Conservation (phyloP, 2,888 invertebrate genomes). For the Heliconius cydno region DNA sequence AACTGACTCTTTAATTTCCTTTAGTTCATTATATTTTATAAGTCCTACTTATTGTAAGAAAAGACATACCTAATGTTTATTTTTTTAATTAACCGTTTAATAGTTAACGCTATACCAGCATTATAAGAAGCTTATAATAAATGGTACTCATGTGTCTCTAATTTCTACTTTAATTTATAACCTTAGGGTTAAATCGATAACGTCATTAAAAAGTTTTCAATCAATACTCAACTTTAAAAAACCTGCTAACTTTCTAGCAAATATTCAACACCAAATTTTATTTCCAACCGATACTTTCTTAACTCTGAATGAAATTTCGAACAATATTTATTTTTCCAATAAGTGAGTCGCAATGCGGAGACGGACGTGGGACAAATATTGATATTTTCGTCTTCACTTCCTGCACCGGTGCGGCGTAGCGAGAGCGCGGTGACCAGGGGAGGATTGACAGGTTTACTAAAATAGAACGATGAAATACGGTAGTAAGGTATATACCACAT, state of each 20-base stretch:
- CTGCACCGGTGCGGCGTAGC: slow-evolving; percentile 1
- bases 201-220: not conserved
- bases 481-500: not conserved
- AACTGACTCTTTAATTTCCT: not conserved
- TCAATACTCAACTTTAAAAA: not conserved
- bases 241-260: not conserved
- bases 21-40: not conserved
- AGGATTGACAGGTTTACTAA: slow-evolving; percentile 14
- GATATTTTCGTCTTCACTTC: slow-evolving; percentile 36
- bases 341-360: slow-evolving; percentile 22
- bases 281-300: slow-evolving; percentile 1
- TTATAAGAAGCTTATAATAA: too few species aligned
- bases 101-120: too few species aligned
- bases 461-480: slow-evolving; percentile 10
- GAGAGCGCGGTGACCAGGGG: not conserved
- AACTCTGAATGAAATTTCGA: not conserved
- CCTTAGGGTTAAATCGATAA: not conserved
- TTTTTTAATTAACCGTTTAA: too few species aligned
- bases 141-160: too few species aligned
- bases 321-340: slow-evolving; percentile 28
- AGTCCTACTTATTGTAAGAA: not conserved
- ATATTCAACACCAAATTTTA: not conserved
- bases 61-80: too few species aligned
- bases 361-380: slow-evolving; percentile 33
- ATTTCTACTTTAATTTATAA: too few species aligned